These are phyloP conservation scores for Drosophila parabipectinata DNA, from an alignment of 1,140 invertebrate genomes.

Conservation along the genomic window DNA sequence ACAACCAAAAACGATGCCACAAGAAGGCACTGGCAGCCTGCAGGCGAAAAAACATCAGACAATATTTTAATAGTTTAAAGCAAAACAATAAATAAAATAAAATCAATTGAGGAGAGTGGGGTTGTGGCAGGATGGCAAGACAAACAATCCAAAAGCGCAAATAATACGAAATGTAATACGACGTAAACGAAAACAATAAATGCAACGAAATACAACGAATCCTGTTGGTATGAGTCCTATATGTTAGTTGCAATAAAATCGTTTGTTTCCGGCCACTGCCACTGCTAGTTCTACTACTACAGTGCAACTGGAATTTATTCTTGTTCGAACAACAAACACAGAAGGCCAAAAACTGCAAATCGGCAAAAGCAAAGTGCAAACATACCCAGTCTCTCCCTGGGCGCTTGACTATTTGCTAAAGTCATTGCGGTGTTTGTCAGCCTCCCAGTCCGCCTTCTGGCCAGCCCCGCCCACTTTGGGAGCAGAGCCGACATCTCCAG, in stretches of 20 bases:
- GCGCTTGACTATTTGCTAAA: constrained; percentile 79
- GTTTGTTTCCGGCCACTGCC: constrained; percentile 80
- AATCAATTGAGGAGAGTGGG: constrained; percentile 65
- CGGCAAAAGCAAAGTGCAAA: constrained; percentile 80
- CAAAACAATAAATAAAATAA: constrained; percentile 82
- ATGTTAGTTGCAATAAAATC: constrained; percentile 73
- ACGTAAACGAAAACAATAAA: constrained; percentile 55
- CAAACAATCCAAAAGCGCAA: constrained; percentile 67
- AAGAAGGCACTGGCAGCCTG: constrained; percentile 41
- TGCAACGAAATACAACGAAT: constrained; percentile 50
- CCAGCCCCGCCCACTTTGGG: constrained; percentile 29
- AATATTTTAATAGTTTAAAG: constrained; percentile 83
- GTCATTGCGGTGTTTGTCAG: constrained; percentile 72
- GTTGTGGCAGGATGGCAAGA: constrained; percentile 26
- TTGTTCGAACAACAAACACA: constrained; percentile 69
- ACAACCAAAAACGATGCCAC: constrained; percentile 79
- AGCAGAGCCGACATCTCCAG: constrained; percentile 36
- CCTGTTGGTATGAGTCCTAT: constrained; percentile 24
- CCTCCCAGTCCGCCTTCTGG: not conserved
- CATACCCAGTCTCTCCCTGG: constrained; percentile 50
- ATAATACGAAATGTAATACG: constrained; percentile 75
- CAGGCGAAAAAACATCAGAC: constrained; percentile 53
- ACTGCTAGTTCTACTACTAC: constrained; percentile 60
- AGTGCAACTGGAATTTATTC: constrained; percentile 79
- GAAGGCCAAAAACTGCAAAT: constrained; percentile 69